Base-by-base conservation (phyloP, 2,888 invertebrate genomes). In the Blastobasis adustella region DNA sequence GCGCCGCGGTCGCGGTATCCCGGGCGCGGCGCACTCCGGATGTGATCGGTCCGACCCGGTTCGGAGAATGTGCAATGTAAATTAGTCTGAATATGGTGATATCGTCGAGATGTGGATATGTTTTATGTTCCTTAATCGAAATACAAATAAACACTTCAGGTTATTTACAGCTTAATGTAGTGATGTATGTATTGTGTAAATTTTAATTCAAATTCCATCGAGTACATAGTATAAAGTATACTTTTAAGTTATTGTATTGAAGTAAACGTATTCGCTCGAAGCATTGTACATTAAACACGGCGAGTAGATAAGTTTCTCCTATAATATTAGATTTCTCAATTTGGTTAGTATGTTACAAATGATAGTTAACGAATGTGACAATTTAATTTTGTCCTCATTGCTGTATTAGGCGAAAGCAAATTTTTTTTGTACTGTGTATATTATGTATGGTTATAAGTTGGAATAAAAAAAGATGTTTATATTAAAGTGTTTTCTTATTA, bases 361-460 rank as follows among this genome's bases (percentile, higher is more conserved):
- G 72, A 79, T 82, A 81, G 78, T 75, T 79, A 77, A 78, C 71
- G 63, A 80, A 79, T 77, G 86, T 72, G 87, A 80, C 85, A 85
- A 85, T 86, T 87, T 87, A 61, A 79, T 82, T 85, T 86, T 86
- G 83, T 87, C 87, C 79, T 80, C 79, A 81, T 82, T 82, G 86
- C 87, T 89, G 87, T 82, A 82, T 77, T 84, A 85, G 77, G 73
- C 77, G 83, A 86, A 88, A 87, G 89, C 90, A 84, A 82, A 78
- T 92, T 92, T 93, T 92, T 92, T 93, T 93, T 93, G 93, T 93
- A 93, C 93, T 93, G 93, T 93, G 93, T 93, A 93, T 93, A 89
- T 88, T 86, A 93, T 93, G 93, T 93, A 93, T 91, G 92, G 92
- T 91, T 91, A 92, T 92, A 93, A 92, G 87, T 86, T 87, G 87